These are phyloP conservation scores for Drosophila burlai DNA, from an alignment of 1,140 invertebrate species.

Conservation along the genomic window DNA sequence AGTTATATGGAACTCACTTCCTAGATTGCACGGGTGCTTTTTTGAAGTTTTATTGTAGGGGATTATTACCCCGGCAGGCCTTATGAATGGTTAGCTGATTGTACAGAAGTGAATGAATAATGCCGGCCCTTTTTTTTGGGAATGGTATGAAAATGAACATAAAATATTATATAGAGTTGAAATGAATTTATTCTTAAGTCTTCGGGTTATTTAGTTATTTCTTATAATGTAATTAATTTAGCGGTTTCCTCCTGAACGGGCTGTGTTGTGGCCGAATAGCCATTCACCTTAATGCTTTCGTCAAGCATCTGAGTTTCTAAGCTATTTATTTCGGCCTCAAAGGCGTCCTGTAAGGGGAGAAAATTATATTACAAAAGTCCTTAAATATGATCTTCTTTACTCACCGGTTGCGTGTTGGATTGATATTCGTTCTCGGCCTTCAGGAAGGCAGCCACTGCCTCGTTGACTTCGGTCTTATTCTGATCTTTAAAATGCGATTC, in stretches of 20 bases:
- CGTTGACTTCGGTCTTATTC: conserved; percentile 47
- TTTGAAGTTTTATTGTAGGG: conserved; percentile 5
- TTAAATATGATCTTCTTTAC: neutral
- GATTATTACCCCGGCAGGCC: neutral
- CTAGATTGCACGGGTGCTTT: conserved; percentile 25
- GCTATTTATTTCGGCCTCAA: conserved; percentile 45
- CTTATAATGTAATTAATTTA: neutral
- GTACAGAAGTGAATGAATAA: conserved; percentile 14
- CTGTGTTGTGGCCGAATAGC: conserved; percentile 49
- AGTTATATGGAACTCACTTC: conserved; percentile 17
- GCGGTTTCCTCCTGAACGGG: conserved; percentile 1
- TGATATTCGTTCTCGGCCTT: conserved; percentile 38
- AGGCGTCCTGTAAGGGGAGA: conserved; percentile 7
- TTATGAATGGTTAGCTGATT: conserved; percentile 6
- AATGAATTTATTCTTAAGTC: neutral
- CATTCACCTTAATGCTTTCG: conserved; percentile 40
- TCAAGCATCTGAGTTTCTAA: conserved; percentile 54
- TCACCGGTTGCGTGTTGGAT: conserved; percentile 1
- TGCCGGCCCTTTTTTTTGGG: neutral
- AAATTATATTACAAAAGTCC: neutral
- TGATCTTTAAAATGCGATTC: conserved; percentile 32
- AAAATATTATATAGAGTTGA: no score
- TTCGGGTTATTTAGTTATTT: neutral
- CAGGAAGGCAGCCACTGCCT: conserved; percentile 40
- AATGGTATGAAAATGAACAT: no score